Evolutionary conservation across 2,888 invertebrate genomes (phyloP).

Genomic region (Phalera bucephala): DNA sequence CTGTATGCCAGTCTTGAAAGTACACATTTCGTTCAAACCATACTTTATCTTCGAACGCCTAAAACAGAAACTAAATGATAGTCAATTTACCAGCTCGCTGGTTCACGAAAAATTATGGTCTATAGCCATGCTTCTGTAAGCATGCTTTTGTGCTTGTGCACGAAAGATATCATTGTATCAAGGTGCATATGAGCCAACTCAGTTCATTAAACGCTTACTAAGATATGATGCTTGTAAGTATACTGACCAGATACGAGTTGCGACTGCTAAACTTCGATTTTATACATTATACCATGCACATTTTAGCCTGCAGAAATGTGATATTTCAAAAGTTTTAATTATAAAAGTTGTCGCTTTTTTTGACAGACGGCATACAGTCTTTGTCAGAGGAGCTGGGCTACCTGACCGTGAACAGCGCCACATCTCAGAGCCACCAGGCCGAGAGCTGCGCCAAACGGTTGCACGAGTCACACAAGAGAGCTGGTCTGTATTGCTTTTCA

Average conservation of each 20-base stretch:
- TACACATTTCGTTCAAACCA: no score
- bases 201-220: no score
- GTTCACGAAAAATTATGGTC: no score
- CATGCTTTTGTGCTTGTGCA: no score
- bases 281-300: no score
- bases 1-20: neutral
- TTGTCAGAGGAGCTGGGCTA: conserved; percentile 39
- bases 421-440: conserved; percentile 53
- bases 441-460: conserved; percentile 49
- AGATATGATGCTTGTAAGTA: no score
- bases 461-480: conserved; percentile 44
- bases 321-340: neutral
- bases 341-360: neutral
- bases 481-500: conserved; percentile 50
- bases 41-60: no score
- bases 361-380: conserved; percentile 30
- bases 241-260: neutral
- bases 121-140: no score
- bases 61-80: no score
- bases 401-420: conserved; percentile 33
- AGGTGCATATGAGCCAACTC: no score
- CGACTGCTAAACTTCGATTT: neutral
- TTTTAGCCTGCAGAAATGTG: neutral
- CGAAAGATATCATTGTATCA: no score
- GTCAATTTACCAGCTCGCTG: no score